phyloP scores from a whole-genome alignment of 2,888 invertebrate genomes.

The Drosophila stalkeri region DNA sequence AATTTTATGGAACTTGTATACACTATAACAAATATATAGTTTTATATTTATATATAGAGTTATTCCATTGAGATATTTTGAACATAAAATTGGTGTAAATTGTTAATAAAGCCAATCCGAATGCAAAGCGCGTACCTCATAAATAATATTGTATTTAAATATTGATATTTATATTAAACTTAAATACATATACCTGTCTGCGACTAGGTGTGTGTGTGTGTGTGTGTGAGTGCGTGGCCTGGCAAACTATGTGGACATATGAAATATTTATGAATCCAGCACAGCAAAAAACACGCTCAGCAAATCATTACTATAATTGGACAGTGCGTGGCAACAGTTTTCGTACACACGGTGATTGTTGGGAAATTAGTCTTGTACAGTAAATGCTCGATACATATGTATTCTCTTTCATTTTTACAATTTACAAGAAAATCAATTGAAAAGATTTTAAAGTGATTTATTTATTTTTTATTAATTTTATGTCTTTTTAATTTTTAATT shows the following conservation, averaged over 20 bases:
- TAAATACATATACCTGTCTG: background rate
- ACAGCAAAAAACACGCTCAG: conserved; percentile 23
- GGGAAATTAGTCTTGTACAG: background rate
- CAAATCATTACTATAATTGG: conserved; percentile 60
- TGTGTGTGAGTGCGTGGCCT: background rate
- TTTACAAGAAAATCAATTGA: background rate
- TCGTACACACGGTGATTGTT: background rate
- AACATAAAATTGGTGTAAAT: background rate
- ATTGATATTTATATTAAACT: conserved; percentile 20
- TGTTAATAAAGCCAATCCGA: conserved; percentile 18
- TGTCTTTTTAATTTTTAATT: background rate
- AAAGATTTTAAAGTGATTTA: background rate
- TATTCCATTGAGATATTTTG: background rate
- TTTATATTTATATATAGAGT: background rate
- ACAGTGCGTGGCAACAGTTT: conserved; percentile 33
- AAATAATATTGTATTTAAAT: conserved; percentile 19
- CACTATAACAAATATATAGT: background rate
- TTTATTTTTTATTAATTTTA: background rate
- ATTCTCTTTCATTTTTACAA: background rate
- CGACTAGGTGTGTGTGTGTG: background rate
- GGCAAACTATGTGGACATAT: conserved; percentile 35
- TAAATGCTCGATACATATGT: background rate
- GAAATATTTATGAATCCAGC: conserved; percentile 58
- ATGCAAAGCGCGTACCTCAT: background rate
- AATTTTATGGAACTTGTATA: background rate